A percentile compares a stretch with the other conserved stretches of the same genome.
Evolutionary conservation across 2,888 invertebrate genomes (phyloP).

Genomic region (Pyrrhopygopsis socrates): DNA sequence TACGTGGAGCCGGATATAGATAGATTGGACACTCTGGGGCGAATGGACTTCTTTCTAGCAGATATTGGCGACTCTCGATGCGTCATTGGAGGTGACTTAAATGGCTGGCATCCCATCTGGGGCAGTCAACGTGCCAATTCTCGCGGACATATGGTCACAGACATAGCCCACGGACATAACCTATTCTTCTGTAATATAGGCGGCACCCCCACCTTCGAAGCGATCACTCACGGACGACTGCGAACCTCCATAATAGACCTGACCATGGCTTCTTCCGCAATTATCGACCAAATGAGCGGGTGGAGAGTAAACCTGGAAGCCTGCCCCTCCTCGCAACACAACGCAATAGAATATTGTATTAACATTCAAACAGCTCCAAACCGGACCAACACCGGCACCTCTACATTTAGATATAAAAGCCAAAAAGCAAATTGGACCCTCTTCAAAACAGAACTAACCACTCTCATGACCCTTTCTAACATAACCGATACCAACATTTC

Average conservation of each 20-base stretch:
- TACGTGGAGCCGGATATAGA: no score
- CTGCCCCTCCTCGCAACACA: slow-evolving; percentile 63
- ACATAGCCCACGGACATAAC: slow-evolving; percentile 23
- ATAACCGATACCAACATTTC: no score
- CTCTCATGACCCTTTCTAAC: no score
- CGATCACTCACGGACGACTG: slow-evolving; percentile 48
- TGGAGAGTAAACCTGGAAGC: background rate
- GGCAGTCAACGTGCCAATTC: slow-evolving; percentile 31
- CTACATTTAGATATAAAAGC: slow-evolving; percentile 19
- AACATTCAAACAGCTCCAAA: no score
- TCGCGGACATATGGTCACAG: slow-evolving; percentile 18
- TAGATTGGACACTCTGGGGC: no score
- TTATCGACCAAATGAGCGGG: slow-evolving; percentile 10
- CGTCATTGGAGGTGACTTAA: slow-evolving; percentile 63
- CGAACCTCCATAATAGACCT: background rate
- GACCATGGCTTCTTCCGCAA: no score
- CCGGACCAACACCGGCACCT: no score
- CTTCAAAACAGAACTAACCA: slow-evolving; percentile 23
- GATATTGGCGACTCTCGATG: background rate
- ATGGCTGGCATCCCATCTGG: slow-evolving; percentile 71
- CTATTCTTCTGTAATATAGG: slow-evolving; percentile 53
- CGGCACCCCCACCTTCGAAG: slow-evolving; percentile 63
- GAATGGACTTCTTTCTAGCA: slow-evolving; percentile 33
- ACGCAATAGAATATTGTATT: slow-evolving; percentile 61
- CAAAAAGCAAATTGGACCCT: slow-evolving; percentile 33